A percentile compares a stretch with the other conserved stretches of the same genome.
These are phyloP conservation scores for Coregonus clupeaformis DNA, from an alignment of 2,113 vertebrate species.

Conservation along the genomic window DNA sequence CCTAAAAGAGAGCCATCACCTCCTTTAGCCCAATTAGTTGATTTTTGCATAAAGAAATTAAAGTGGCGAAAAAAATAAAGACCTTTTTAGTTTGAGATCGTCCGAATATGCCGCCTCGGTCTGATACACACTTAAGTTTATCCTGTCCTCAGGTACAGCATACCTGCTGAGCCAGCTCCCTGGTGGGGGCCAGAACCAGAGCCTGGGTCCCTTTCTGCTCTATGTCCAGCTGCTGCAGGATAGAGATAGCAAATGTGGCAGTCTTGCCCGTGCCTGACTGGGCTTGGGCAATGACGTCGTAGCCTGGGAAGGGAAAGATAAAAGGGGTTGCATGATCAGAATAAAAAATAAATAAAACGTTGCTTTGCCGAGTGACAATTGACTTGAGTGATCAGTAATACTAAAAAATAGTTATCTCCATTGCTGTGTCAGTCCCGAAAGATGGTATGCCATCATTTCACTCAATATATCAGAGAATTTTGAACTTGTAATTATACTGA, in stretches of 20 bases:
- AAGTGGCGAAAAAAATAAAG: constrained; percentile 19
- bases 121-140: constrained; percentile 49
- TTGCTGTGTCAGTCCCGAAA: constrained; percentile 76
- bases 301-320: constrained; percentile 69
- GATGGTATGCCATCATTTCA: constrained; percentile 79
- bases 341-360: no score
- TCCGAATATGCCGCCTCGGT: constrained; percentile 57
- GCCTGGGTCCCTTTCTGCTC: constrained; percentile 93
- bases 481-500: no score
- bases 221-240: constrained; percentile 93
- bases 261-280: constrained; percentile 95
- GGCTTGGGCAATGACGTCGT: constrained; percentile 93
- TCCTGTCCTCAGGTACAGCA: constrained; percentile 61
- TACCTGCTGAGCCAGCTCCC: constrained; percentile 96
- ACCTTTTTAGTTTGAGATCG: constrained; percentile 38
- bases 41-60: neutral
- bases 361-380: neutral
- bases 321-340: no score
- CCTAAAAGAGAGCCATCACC: neutral
- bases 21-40: neutral
- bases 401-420: constrained; percentile 23
- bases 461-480: constrained; percentile 18
- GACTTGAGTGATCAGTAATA: constrained; percentile 52
- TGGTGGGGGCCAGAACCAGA: constrained; percentile 90
- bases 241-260: constrained; percentile 93